These are phyloP conservation scores for Cladorhizidae sp. DNA, from an alignment of 37 sponge, comb jelly and placozoan species.

Conservation along the genomic window DNA sequence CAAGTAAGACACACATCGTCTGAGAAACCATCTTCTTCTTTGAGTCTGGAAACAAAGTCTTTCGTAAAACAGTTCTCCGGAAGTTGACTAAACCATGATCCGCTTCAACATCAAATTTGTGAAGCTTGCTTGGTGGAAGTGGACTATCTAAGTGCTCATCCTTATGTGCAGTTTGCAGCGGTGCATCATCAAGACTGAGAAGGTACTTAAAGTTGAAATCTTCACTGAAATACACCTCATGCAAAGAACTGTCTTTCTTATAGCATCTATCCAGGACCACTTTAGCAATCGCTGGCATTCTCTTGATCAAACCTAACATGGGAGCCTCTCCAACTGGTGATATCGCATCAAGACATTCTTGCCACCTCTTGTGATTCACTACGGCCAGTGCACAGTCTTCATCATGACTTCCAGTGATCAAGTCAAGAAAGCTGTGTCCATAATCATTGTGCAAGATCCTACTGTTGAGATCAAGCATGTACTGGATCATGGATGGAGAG, in stretches of 20 bases:
- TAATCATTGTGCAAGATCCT: constrained; percentile 59
- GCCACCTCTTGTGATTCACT: constrained; percentile 65
- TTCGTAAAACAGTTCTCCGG: too few relatives aligned
- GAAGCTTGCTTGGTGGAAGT: too few relatives aligned
- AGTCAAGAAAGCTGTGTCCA: constrained; percentile 70
- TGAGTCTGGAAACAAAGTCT: too few relatives aligned
- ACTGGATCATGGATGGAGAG: constrained; percentile 41
- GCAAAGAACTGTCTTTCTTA: too few relatives aligned
- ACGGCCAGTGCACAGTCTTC: constrained; percentile 35
- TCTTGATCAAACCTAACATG: constrained; percentile 61
- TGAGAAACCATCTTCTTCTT: constrained; percentile 8
- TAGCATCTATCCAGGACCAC: too few relatives aligned
- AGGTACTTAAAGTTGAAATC: constrained; percentile 84
- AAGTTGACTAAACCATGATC: too few relatives aligned
- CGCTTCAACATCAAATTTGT: too few relatives aligned
- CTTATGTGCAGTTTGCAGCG: too few relatives aligned
- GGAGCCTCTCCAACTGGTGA: constrained; percentile 51
- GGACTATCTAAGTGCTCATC: too few relatives aligned
- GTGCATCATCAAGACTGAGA: background rate
- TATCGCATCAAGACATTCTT: constrained; percentile 65
- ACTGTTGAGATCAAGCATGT: constrained; percentile 49
- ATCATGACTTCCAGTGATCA: constrained; percentile 48
- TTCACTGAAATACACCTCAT: constrained; percentile 29
- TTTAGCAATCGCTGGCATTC: constrained; percentile 75
- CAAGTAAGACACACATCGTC: constrained; percentile 25